Evolutionary conservation across 2,888 invertebrate genomes (phyloP), one percentile per base, ranked within the genome.

Genomic region (Brachylomia viminalis): DNA sequence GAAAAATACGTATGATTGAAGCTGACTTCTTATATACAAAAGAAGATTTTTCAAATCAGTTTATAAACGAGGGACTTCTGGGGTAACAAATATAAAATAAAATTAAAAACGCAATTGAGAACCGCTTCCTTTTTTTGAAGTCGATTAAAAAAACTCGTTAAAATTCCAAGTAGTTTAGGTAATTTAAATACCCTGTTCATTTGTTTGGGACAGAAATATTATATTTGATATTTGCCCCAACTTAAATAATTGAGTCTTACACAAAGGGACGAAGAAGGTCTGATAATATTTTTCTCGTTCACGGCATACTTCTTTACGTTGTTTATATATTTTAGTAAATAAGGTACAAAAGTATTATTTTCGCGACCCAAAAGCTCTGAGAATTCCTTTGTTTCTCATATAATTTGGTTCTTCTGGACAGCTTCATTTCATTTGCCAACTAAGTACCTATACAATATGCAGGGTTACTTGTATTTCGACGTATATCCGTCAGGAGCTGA

Each of bases 231-330:
- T 79, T 76, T 27, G 56, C 30, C 52, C 23, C 59, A 56, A 73
- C 67, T 75, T 70, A 49, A 70, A 79, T 83, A 75, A 71, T 64
- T 64, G 54, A 75, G 49, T 69, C 59, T 54, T 66, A 47, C 62
- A 70, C 71, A 83, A 79, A 68, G 65, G 70, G 52, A 33, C 61
- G 30, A 62, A 77, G 75, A 78, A 27, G 42, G 73, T 69, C 59
- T 49, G 54, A 67, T 86, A 66, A 79, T 62, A 70, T 65, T 54
- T 77, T 76, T 79, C 69, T 59, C 70, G 72, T 74, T 62, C 42
- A 58, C 20, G n/a, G 69, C 77, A 52, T 77, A 69, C n/a, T n/a
- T n/a, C n/a, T n/a, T n/a, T n/a, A n/a, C n/a, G n/a, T n/a, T n/a
- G n/a, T 52, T 73, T 67, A 64, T 52, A 7, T 54, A 20, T 23